A percentile compares a stretch with the other conserved stretches of the same genome.
Conservation (phyloP, 2,113 vertebrate genomes). For the Platysteira castanea region DNA sequence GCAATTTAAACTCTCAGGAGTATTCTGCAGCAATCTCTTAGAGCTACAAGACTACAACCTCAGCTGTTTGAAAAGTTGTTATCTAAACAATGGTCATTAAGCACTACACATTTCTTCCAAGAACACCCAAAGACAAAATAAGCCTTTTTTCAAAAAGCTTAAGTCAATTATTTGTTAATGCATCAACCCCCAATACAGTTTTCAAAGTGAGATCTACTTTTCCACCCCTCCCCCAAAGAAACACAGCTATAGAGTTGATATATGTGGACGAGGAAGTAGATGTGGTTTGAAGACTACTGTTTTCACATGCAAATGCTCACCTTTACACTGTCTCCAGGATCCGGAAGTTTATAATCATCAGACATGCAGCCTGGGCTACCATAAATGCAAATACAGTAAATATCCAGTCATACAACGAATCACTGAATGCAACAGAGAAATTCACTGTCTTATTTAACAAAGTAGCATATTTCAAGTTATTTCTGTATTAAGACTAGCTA, state of each 20-base stretch:
- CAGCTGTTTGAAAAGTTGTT: background rate
- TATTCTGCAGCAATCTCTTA: background rate
- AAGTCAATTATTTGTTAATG: background rate
- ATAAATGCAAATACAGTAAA: background rate
- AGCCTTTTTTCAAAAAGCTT: background rate
- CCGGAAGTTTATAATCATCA: background rate
- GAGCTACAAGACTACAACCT: background rate
- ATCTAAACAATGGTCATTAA: background rate
- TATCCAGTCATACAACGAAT: background rate
- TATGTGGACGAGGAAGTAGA: background rate
- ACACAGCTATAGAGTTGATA: rapidly evolving
- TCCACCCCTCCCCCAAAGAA: background rate
- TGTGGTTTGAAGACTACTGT: background rate
- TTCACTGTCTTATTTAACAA: background rate
- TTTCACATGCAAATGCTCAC: background rate
- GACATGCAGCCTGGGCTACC: background rate
- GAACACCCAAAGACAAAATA: background rate
- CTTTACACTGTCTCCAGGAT: background rate
- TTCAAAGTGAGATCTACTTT: background rate
- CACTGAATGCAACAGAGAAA: background rate
- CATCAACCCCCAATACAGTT: background rate
- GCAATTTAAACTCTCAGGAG: background rate
- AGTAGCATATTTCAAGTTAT: background rate
- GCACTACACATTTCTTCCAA: background rate
- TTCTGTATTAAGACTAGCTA: background rate